These are phyloP conservation scores for Plecturocebus donacophilus DNA, from an alignment of 2,113 vertebrate genomes.

Conservation along the genomic window DNA sequence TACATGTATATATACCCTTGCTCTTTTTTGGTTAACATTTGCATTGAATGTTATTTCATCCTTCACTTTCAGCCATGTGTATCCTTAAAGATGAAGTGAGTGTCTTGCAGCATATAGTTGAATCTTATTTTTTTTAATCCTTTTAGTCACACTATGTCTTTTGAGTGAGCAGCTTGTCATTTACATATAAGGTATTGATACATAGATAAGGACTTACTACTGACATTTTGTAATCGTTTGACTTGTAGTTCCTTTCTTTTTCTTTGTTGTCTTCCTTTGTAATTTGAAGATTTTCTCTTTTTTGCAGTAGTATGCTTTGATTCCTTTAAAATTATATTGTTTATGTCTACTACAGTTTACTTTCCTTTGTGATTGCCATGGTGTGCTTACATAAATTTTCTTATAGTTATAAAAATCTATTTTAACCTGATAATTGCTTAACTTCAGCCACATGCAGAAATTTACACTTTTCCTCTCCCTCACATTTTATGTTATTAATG, in stretches of 20 bases:
- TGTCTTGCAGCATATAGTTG: background rate
- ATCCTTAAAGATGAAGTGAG: too few species aligned
- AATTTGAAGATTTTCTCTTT: background rate
- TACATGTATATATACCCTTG: too few species aligned
- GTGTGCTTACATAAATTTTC: too few species aligned
- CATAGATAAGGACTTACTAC: background rate
- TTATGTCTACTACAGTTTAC: background rate
- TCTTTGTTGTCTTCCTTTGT: background rate
- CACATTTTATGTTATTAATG: background rate
- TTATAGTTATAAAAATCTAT: too few species aligned
- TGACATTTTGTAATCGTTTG: too few species aligned
- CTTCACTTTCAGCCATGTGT: too few species aligned
- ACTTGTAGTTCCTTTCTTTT: too few species aligned
- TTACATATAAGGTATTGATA: background rate
- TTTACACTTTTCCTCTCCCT: background rate
- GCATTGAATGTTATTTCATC: too few species aligned
- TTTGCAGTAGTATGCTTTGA: background rate
- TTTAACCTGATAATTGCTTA: too few species aligned
- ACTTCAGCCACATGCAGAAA: background rate
- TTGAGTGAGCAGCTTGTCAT: background rate
- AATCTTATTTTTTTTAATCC: background rate
- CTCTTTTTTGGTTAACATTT: too few species aligned
- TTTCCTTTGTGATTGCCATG: background rate
- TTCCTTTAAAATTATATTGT: background rate
- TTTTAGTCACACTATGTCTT: background rate